phyloP scores from a whole-genome alignment of 2,888 invertebrate species.

The Byasa hedistus region DNA sequence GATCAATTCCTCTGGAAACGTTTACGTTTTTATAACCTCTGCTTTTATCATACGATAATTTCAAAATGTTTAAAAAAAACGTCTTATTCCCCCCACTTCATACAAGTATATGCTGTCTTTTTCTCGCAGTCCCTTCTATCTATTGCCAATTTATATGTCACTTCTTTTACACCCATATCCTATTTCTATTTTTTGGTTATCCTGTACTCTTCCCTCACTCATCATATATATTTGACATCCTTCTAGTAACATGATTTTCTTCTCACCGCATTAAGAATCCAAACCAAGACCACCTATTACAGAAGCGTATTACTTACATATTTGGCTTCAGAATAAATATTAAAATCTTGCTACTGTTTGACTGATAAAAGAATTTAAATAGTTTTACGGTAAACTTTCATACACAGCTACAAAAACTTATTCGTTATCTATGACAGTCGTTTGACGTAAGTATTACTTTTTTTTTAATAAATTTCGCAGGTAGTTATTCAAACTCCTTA shows the following conservation, averaged over 20 bases:
- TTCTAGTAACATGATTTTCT: no score
- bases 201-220: no score
- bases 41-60: background rate
- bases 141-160: no score
- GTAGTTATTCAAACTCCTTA: background rate
- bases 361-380: background rate
- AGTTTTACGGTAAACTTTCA: background rate
- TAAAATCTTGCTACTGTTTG: background rate
- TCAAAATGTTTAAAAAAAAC: no score
- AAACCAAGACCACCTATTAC: no score
- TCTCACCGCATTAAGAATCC: no score
- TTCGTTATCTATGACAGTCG: constrained; percentile 10
- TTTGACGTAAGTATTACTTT: background rate
- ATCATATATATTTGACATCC: no score
- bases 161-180: no score
- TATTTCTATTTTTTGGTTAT: no score
- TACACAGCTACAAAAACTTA: constrained; percentile 10
- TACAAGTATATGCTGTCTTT: no score
- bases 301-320: background rate
- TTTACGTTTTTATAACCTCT: background rate
- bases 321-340: background rate
- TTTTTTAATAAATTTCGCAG: background rate
- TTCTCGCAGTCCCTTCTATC: no score
- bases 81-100: no score
- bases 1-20: background rate